Conservation (phyloP, 2,888 invertebrate genomes). For the Coleophora deauratella region DNA sequence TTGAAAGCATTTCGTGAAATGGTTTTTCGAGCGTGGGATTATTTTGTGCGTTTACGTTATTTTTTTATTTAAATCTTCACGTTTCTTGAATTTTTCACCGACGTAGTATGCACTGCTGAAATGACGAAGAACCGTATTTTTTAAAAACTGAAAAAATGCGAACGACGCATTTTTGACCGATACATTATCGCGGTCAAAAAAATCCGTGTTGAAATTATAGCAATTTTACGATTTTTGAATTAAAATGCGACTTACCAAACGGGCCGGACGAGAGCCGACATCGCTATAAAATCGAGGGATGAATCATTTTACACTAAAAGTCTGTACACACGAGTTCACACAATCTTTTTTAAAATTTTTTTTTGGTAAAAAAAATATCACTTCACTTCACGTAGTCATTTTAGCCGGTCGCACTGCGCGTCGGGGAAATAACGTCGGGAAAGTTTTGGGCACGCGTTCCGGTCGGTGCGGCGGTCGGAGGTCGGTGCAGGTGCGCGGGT, state of each 20-base stretch:
- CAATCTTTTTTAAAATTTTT: constrained; percentile 1
- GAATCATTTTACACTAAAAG: constrained; percentile 62
- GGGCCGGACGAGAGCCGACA: constrained; percentile 73
- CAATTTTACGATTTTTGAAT: constrained; percentile 25
- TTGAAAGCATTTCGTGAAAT: constrained; percentile 74
- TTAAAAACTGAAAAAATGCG: constrained; percentile 24
- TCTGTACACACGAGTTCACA: constrained; percentile 47
- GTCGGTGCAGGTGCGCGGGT: constrained; percentile 42
- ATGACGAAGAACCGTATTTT: constrained; percentile 37
- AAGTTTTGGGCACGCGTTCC: constrained; percentile 55
- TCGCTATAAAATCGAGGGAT: constrained; percentile 62
- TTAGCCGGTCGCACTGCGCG: constrained; percentile 38
- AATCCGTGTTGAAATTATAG: constrained; percentile 31
- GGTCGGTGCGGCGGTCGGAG: constrained; percentile 26
- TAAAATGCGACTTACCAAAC: constrained; percentile 62
- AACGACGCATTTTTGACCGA: constrained; percentile 19
- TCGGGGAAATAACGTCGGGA: constrained; percentile 38
- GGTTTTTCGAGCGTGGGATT: constrained; percentile 73
- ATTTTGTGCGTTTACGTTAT: constrained; percentile 64
- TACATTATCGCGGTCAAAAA: constrained; percentile 30
- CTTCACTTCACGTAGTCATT: constrained; percentile 43
- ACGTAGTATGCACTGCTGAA: constrained; percentile 57
- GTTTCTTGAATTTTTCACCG: constrained; percentile 51
- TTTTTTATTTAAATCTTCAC: constrained; percentile 39
- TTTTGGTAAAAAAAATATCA: constrained; percentile 27